Conservation (phyloP, 2,797 vertebrate species). For the Helicolenus hilgendorfi region DNA sequence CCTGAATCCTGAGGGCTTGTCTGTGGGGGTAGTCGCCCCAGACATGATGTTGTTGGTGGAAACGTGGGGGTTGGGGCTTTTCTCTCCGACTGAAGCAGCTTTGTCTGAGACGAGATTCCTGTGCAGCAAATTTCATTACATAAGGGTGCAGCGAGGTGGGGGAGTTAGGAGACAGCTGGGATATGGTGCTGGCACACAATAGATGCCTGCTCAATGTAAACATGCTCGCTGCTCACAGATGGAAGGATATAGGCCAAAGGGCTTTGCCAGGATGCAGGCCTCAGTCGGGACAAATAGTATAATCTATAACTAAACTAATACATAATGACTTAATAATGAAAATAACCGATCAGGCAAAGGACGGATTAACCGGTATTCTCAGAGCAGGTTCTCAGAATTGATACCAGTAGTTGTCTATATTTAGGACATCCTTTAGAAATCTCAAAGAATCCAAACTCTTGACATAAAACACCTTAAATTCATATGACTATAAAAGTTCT, state of each 20-base stretch:
- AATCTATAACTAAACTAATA: background rate
- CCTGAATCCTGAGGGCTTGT: slow-evolving; percentile 56
- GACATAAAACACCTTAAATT: background rate
- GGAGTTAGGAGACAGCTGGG: slow-evolving; percentile 82
- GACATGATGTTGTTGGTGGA: slow-evolving; percentile 45
- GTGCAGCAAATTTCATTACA: slow-evolving; percentile 85
- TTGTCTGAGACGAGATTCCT: slow-evolving; percentile 90
- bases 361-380: background rate
- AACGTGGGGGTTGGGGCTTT: slow-evolving; percentile 69
- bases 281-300: background rate
- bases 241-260: background rate
- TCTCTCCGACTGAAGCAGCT: slow-evolving; percentile 82
- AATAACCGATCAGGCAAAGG: background rate
- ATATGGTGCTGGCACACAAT: slow-evolving; percentile 74
- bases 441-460: background rate
- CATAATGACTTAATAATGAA: background rate
- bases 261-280: background rate
- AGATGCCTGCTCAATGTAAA: slow-evolving; percentile 66
- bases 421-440: background rate
- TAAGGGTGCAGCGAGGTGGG: slow-evolving; percentile 74
- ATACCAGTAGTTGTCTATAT: background rate
- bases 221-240: slow-evolving; percentile 11
- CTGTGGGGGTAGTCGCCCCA: slow-evolving; percentile 46
- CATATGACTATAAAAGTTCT: background rate
- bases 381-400: background rate